Evolutionary conservation across 2,797 vertebrate genomes (phyloP).

Genomic region (Tapera naevia): DNA sequence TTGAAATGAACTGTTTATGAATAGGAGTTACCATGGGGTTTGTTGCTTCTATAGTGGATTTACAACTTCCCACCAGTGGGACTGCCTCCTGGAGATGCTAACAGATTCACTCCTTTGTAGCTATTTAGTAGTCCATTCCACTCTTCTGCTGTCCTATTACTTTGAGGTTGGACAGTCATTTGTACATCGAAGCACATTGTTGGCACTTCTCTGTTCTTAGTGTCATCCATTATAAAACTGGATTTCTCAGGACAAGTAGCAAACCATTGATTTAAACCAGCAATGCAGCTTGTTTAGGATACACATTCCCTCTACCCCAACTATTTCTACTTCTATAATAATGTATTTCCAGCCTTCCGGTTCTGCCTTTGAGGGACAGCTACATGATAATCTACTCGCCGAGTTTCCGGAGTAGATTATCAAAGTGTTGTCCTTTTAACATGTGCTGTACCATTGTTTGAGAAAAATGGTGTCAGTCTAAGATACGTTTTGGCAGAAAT

Average conservation of each 20-base stretch:
- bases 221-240: neutral
- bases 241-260: neutral
- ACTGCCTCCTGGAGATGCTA: neutral
- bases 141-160: neutral
- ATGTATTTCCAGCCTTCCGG: neutral
- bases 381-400: neutral
- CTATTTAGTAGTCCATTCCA: neutral
- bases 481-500: neutral
- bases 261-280: neutral
- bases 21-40: neutral
- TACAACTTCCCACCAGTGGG: neutral
- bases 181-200: neutral
- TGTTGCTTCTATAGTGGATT: neutral
- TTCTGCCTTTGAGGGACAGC: neutral
- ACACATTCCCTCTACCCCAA: neutral
- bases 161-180: neutral
- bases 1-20: neutral
- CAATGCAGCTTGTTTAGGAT: neutral
- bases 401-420: neutral
- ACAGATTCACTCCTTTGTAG: neutral
- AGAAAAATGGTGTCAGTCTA: neutral
- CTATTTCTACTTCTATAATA: neutral
- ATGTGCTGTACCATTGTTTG: neutral
- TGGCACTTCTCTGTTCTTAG: neutral
- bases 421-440: neutral